Evolutionary conservation across 2,113 vertebrate genomes (phyloP), one percentile per base, ranked within the genome.

Genomic region (Thryonomys swinderianus): DNA sequence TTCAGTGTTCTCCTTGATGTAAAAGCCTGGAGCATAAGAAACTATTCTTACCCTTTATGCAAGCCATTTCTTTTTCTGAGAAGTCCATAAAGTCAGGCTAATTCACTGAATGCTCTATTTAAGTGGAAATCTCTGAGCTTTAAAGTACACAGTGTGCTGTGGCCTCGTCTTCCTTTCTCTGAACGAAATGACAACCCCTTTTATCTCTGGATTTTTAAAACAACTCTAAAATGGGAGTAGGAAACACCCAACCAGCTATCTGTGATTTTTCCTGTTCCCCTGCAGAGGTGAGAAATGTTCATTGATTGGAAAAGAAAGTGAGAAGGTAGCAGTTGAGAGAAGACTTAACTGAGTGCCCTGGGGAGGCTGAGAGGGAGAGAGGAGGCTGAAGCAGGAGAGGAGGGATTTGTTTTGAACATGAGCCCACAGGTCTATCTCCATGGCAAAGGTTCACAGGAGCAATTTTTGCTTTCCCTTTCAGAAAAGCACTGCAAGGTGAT

Each of bases 21-120:
- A 96, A 97, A 92, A 90, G 62, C 92, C 78, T 95, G 18, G 61
- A 96, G 85, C 95, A 85, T 85, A 94, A 94, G 71, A 79, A 85
- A 11, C 30, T 94, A 84, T 61, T 91, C 64, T 90, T 66, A 59
- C 61, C 57, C 87, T 91, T 69, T 84, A 69, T 16, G 81, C 42
- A 92, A 93, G 53, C 20, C 14, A 67, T 91, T n/a, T 82, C 0
- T 84, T 87, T 88, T 95, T 42, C 69, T 90, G 88, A 88, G 32
- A 97, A 51, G 67, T 87, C 42, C 1, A 86, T 80, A 23, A 96
- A 96, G 79, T 90, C 48, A 93, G 48, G 51, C 42, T 96, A 96
- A 95, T 96, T 94, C 21, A 3, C 7, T 94, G 86, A 81, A 90
- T 82, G 18, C 9, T 92, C 45, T 79, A 1, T 93, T 94, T 90